Evolutionary conservation across 2,888 invertebrate genomes (phyloP).

Genomic region (Apocheima hispidaria): DNA sequence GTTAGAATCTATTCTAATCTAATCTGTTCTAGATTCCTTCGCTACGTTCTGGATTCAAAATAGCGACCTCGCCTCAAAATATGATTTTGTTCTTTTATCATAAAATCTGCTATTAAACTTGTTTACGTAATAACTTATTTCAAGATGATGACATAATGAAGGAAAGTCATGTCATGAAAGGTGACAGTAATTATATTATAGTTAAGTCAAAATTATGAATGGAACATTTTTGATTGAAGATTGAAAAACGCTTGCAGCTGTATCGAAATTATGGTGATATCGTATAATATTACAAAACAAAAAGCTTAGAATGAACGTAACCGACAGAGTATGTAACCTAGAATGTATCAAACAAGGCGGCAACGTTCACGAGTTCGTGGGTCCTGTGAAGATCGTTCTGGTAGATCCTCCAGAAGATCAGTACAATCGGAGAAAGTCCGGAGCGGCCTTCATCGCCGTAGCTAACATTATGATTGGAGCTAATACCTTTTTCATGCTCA

Average conservation of each 20-base stretch:
- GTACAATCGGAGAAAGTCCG: slow-evolving; percentile 48
- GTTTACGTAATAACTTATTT: neutral
- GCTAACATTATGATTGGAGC: slow-evolving; percentile 59
- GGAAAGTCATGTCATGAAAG: too few species aligned
- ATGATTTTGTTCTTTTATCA: too few species aligned
- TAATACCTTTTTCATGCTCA: slow-evolving; percentile 51
- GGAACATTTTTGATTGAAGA: too few species aligned
- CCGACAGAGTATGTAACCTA: slow-evolving; percentile 50
- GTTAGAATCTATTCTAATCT: too few species aligned
- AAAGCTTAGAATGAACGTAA: slow-evolving; percentile 20
- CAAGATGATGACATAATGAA: too few species aligned
- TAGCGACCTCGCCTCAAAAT: too few species aligned
- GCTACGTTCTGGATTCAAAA: too few species aligned
- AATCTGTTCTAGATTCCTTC: too few species aligned
- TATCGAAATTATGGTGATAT: slow-evolving; percentile 3
- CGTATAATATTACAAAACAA: neutral
- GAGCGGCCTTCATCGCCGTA: slow-evolving; percentile 53
- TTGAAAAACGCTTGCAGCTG: neutral
- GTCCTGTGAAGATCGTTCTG: slow-evolving; percentile 69
- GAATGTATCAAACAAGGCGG: slow-evolving; percentile 54
- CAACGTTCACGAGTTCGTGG: slow-evolving; percentile 58
- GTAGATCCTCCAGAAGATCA: slow-evolving; percentile 55
- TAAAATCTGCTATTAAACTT: too few species aligned
- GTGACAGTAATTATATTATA: too few species aligned
- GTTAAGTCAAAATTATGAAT: too few species aligned